A percentile compares a stretch with the other conserved stretches of the same genome.
phyloP scores from a whole-genome alignment of 2,797 vertebrate species.

The Manis crassicaudata region DNA sequence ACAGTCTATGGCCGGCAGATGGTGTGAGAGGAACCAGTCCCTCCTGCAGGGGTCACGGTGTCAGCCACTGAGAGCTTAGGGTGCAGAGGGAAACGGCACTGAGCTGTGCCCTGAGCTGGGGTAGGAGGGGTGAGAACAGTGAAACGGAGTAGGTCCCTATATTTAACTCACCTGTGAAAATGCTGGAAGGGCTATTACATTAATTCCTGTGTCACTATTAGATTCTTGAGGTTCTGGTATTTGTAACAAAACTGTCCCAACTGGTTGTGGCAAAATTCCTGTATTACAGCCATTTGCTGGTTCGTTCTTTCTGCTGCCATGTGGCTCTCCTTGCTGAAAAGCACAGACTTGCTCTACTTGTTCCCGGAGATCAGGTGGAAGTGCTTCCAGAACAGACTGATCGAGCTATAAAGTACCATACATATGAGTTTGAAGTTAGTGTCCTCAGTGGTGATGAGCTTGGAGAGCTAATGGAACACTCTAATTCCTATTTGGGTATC shows the following conservation, averaged over 20 bases:
- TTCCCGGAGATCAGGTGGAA: constrained; percentile 93
- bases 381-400: constrained; percentile 94
- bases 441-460: neutral
- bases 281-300: constrained; percentile 81
- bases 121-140: neutral
- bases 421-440: neutral
- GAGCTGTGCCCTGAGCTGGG: neutral
- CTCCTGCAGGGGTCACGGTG: fast-evolving
- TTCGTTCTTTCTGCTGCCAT: constrained; percentile 81
- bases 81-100: neutral
- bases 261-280: constrained; percentile 84
- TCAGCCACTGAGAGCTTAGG: neutral
- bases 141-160: neutral
- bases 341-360: constrained; percentile 93
- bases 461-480: neutral
- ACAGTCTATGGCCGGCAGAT: fast-evolving
- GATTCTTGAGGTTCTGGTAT: constrained; percentile 92
- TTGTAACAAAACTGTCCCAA: constrained; percentile 92
- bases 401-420: constrained; percentile 89
- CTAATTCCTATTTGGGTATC: neutral
- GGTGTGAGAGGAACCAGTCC: no score
- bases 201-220: constrained; percentile 88
- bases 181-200: constrained; percentile 94
- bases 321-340: constrained; percentile 85
- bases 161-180: constrained; percentile 92